Evolutionary conservation across 2,888 invertebrate species (phyloP), one percentile per base, ranked within the genome.

Genomic region (Pseudococcus longispinus): DNA sequence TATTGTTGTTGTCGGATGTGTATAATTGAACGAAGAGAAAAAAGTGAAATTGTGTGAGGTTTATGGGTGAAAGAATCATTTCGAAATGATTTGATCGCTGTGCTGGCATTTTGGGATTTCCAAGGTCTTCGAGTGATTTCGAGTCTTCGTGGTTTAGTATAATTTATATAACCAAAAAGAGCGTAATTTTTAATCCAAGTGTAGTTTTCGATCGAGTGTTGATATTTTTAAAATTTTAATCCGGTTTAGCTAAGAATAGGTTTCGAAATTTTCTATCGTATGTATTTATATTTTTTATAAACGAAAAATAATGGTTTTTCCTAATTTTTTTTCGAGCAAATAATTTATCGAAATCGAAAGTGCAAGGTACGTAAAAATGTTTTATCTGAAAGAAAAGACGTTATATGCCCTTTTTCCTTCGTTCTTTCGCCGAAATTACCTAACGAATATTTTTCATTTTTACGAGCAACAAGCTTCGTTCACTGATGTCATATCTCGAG

Each of bases 11-110:
- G 65, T 37, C 51, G n/a, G 51, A 51, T 51, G 51, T 8, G 1
- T 9, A 42, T 80, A 80, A 80, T 80, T 42, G 77, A 80, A 80
- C 42, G 77, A 80, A 5, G 20, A 80, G 77, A 80, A 80, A 80
- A 29, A 29, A 80, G 77, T 80, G 77, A 80, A 80, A 80, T 77
- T 77, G 18, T 6, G 11, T 8, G n/a, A 42, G 11, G 77, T 80
- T 80, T 80, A 80, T 80, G 42, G 77, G 77, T 80, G n/a, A 80
- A 42, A 42, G 42, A 80, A 80, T 20, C 77, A 42, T 80, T 80
- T 42, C 4, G 20, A 80, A 42, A 42, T 80, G 29, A 60, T 60
- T 60, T 23, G 60, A 23, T 60, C 23, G 60, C 1, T 0, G 9
- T 8, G 8, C 11, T n/a, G 18, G 60, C 13, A 15, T 18, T 70